Evolutionary conservation across 2,888 invertebrate species (phyloP).

Genomic region (Heliconius hortense): DNA sequence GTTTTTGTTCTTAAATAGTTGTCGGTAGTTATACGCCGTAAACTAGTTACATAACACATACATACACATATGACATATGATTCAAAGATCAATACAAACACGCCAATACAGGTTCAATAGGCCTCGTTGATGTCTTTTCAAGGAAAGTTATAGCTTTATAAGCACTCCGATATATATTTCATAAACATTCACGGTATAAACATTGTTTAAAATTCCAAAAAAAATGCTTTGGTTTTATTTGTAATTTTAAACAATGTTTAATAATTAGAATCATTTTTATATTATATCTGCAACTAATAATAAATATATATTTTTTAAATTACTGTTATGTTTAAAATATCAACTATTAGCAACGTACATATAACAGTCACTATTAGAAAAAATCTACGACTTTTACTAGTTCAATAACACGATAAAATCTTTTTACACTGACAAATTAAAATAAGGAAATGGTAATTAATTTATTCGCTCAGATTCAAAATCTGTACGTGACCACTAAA

Average conservation of each 20-base stretch:
- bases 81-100: constrained; percentile 17
- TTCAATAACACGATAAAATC: constrained; percentile 32
- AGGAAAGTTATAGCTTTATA: constrained; percentile 35
- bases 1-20: constrained; percentile 25
- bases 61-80: constrained; percentile 27
- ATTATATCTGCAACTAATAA: background rate
- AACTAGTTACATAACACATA: constrained; percentile 31
- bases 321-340: background rate
- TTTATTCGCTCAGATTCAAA: constrained; percentile 17
- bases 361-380: background rate
- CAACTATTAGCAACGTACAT: background rate
- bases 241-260: too few species aligned
- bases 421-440: constrained; percentile 30
- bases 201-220: background rate
- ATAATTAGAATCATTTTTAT: background rate
- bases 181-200: background rate
- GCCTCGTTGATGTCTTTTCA: constrained; percentile 54
- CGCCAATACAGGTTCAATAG: constrained; percentile 24
- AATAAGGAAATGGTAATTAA: constrained; percentile 27
- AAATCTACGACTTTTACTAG: constrained; percentile 17
- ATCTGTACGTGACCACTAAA: constrained; percentile 22
- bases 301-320: background rate
- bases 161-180: background rate
- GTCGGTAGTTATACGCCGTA: constrained; percentile 13
- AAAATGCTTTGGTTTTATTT: too few species aligned